Evolutionary conservation across 2,888 invertebrate genomes (phyloP).

Genomic region (Minunthozetes semirufus): DNA sequence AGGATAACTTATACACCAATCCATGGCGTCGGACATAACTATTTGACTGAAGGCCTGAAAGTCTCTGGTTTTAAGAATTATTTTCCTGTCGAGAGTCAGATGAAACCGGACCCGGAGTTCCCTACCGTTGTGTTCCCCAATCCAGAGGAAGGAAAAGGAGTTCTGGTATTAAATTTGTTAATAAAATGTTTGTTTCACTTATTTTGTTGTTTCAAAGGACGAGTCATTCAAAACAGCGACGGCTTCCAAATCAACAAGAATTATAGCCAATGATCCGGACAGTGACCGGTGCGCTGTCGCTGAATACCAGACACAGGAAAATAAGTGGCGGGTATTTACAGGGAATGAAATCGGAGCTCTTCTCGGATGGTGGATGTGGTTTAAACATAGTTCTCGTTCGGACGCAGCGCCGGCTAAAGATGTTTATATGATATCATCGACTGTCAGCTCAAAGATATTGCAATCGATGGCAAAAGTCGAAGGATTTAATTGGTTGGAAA

Average conservation of each 20-base stretch:
- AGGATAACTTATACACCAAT: conserved; percentile 86
- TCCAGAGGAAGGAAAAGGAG: conserved; percentile 87
- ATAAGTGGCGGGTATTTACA: conserved; percentile 77
- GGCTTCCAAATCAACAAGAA: conserved; percentile 60
- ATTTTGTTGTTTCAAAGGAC: conserved; percentile 47
- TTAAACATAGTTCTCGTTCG: not conserved
- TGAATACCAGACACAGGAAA: conserved; percentile 65
- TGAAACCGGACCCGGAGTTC: conserved; percentile 89
- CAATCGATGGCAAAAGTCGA: conserved; percentile 68
- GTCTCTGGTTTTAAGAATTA: conserved; percentile 59
- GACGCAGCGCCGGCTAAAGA: conserved; percentile 49
- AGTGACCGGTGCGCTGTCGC: conserved; percentile 93
- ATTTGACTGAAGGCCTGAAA: conserved; percentile 66
- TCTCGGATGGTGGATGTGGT: conserved; percentile 85
- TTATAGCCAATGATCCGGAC: conserved; percentile 96
- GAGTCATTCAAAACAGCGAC: conserved; percentile 72
- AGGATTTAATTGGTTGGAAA: conserved; percentile 72
- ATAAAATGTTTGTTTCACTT: not conserved
- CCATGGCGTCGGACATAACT: conserved; percentile 91
- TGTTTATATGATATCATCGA: conserved; percentile 79
- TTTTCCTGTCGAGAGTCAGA: conserved; percentile 57
- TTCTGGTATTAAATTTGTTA: conserved; percentile 51
- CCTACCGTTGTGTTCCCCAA: conserved; percentile 95
- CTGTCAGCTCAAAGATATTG: conserved; percentile 93
- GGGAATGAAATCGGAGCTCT: conserved; percentile 94